These are phyloP conservation scores for Latrodectus elegans DNA, from an alignment of 2,888 invertebrate genomes.

Conservation along the genomic window DNA sequence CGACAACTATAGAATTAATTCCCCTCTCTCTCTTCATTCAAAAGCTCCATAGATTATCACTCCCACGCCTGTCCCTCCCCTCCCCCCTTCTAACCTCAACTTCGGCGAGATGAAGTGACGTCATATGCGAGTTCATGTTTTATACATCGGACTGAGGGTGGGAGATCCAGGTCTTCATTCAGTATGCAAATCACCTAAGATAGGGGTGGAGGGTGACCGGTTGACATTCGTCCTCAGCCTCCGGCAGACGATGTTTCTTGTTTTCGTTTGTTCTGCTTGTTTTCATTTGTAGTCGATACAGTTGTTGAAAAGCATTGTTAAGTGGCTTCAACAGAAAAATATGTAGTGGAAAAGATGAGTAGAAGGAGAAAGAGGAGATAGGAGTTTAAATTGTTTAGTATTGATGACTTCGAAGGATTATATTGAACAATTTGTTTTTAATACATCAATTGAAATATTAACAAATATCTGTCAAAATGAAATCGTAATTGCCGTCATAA, in stretches of 20 bases:
- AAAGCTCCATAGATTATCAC: conserved; percentile 41
- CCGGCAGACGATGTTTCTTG: background rate
- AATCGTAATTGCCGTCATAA: too few relatives aligned
- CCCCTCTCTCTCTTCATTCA: conserved; percentile 30
- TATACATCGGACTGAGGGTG: conserved; percentile 47
- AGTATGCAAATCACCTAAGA: conserved; percentile 59
- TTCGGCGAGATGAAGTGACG: conserved; percentile 37
- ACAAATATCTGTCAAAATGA: too few relatives aligned
- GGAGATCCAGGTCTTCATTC: conserved; percentile 56
- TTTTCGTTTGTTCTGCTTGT: background rate
- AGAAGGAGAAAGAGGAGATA: too few relatives aligned
- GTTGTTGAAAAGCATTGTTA: too few relatives aligned
- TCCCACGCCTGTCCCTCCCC: background rate
- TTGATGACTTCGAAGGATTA: too few relatives aligned
- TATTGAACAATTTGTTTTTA: too few relatives aligned
- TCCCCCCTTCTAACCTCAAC: conserved; percentile 17
- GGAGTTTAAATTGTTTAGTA: too few relatives aligned
- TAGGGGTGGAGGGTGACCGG: conserved; percentile 22
- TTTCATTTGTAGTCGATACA: background rate
- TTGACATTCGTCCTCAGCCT: conserved; percentile 10
- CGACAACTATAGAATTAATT: conserved; percentile 37
- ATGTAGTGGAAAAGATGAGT: too few relatives aligned
- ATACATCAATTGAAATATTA: too few relatives aligned
- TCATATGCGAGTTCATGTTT: conserved; percentile 62
- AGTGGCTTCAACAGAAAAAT: too few relatives aligned